These are phyloP conservation scores for Ceratotherium simum DNA, from an alignment of 2,113 vertebrate genomes.

Conservation along the genomic window DNA sequence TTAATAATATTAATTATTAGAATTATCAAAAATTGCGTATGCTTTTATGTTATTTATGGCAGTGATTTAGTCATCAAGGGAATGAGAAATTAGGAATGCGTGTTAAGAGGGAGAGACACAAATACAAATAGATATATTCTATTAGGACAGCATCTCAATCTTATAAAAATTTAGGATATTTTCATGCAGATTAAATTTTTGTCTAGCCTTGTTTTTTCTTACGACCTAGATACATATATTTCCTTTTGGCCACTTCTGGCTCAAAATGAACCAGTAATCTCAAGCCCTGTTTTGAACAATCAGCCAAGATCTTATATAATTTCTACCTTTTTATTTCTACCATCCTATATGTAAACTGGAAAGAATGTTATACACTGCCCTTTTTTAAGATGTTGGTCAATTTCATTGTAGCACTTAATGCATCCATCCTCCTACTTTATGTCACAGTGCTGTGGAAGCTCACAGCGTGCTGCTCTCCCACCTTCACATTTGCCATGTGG, in stretches of 20 bases:
- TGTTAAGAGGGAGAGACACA: neutral
- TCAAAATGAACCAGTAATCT: neutral
- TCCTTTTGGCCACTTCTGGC: neutral
- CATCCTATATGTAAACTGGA: neutral
- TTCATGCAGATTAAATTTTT: neutral
- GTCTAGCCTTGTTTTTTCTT: neutral
- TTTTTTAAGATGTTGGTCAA: neutral
- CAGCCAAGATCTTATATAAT: neutral
- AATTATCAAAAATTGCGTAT: neutral
- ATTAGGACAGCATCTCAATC: neutral
- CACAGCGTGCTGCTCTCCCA: neutral
- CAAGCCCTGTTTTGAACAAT: neutral
- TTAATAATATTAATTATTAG: neutral
- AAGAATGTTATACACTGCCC: neutral
- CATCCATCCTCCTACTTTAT: neutral
- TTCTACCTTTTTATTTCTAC: neutral
- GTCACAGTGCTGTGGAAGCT: neutral
- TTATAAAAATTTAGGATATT: neutral
- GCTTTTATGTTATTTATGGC: neutral
- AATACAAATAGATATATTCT: neutral
- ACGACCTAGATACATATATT: neutral
- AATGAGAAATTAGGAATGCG: neutral
- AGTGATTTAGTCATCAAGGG: neutral
- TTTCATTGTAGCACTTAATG: too few relatives aligned
- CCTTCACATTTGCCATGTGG: too few relatives aligned